These are phyloP conservation scores for Leptodactylus fuscus DNA, from an alignment of 2,113 vertebrate genomes.

Conservation along the genomic window DNA sequence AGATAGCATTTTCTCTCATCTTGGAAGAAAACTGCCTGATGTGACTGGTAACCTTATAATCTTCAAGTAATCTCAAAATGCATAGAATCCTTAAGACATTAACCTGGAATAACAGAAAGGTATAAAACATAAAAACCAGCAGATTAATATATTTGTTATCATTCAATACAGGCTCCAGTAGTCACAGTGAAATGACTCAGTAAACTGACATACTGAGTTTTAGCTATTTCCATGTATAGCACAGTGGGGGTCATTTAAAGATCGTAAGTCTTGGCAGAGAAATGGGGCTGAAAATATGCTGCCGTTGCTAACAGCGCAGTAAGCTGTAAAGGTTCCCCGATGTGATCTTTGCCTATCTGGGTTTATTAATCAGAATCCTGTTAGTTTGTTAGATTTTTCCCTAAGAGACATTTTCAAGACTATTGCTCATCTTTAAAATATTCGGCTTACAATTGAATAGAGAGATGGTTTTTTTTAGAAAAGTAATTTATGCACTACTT, in stretches of 20 bases:
- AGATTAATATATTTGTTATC: conserved; percentile 61
- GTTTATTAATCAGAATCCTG: conserved; percentile 61
- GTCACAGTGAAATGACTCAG: conserved; percentile 59
- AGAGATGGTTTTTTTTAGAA: background rate
- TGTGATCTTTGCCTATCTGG: conserved; percentile 58
- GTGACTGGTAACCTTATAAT: conserved; percentile 14
- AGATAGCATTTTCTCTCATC: too few species aligned
- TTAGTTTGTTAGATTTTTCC: conserved; percentile 56
- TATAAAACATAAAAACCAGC: conserved; percentile 44
- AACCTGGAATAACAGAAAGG: conserved; percentile 46
- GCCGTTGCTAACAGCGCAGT: conserved; percentile 59
- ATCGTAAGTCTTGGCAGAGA: conserved; percentile 60
- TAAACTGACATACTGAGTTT: conserved; percentile 60
- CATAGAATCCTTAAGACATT: conserved; percentile 39
- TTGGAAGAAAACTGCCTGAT: background rate
- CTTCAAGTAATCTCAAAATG: background rate
- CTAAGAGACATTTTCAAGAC: conserved; percentile 43
- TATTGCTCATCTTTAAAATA: conserved; percentile 33
- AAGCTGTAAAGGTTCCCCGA: conserved; percentile 58
- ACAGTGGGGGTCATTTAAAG: conserved; percentile 62
- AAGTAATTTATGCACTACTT: background rate
- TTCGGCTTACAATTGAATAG: background rate
- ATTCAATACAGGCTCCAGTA: conserved; percentile 58
- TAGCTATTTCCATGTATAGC: conserved; percentile 60
- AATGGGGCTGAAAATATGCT: conserved; percentile 61